Conservation (phyloP, 2,113 vertebrate species). For the Leptobrachium leishanense region DNA sequence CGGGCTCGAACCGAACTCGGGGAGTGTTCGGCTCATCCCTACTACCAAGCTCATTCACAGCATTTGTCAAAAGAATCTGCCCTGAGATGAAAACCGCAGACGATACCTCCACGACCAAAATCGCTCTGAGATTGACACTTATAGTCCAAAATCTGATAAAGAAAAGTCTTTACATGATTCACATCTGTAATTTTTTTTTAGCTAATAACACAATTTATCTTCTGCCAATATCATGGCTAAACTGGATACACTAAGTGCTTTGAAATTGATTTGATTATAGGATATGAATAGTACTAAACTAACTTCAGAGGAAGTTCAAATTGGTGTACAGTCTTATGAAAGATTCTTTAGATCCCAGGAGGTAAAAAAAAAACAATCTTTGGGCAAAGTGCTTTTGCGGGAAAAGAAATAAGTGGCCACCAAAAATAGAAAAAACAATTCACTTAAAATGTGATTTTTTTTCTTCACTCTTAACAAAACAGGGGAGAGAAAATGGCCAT, state of each 20-base stretch:
- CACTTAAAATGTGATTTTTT: background rate
- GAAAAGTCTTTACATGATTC: too few relatives aligned
- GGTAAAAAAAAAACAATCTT: background rate
- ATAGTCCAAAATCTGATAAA: too few relatives aligned
- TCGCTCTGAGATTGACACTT: too few relatives aligned
- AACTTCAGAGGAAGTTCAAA: background rate
- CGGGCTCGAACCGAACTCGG: too few relatives aligned
- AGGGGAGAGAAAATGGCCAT: too few relatives aligned
- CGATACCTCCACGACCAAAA: too few relatives aligned
- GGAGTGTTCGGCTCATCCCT: too few relatives aligned
- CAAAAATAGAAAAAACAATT: background rate
- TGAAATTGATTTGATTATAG: slow-evolving; percentile 29
- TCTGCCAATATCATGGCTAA: slow-evolving; percentile 5
- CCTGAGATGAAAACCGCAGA: too few relatives aligned
- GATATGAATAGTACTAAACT: slow-evolving; percentile 1
- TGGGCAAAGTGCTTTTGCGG: slow-evolving; percentile 5
- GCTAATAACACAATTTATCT: slow-evolving; percentile 29
- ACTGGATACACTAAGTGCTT: slow-evolving; percentile 15
- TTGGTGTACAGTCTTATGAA: background rate
- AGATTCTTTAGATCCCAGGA: slow-evolving; percentile 14
- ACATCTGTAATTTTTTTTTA: slow-evolving; percentile 23
- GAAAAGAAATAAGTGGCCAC: background rate
- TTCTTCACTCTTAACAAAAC: too few relatives aligned
- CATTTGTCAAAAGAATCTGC: too few relatives aligned
- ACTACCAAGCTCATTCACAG: too few relatives aligned